Conservation (phyloP, 1,140 invertebrate genomes). For the Uloborus diversus region DNA sequence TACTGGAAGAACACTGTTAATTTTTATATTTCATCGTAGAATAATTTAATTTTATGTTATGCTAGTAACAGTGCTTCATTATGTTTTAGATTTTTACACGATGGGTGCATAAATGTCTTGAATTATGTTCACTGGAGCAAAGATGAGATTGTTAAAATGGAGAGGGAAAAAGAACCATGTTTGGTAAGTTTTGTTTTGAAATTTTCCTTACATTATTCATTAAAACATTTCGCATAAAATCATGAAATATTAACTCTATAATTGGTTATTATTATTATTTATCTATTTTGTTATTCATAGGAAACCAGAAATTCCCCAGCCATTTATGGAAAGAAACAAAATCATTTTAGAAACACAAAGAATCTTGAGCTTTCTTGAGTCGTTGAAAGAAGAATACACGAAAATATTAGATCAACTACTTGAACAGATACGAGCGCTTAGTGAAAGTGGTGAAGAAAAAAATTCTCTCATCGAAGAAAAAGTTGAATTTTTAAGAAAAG, state of each 20-base stretch:
- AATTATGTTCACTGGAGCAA: conserved; percentile 42
- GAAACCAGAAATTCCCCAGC: conserved; percentile 22
- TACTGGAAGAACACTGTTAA: no score
- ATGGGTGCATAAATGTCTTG: no score
- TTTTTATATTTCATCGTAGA: no score
- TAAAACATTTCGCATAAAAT: no score
- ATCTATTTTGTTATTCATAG: no score
- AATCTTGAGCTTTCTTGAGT: conserved; percentile 12
- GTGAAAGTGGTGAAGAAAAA: conserved; percentile 35
- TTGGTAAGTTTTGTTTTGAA: conserved; percentile 12
- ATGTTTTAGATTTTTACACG: no score
- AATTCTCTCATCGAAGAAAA: conserved; percentile 36
- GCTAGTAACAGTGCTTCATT: no score
- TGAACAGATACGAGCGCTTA: conserved; percentile 19
- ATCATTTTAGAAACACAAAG: conserved; percentile 20
- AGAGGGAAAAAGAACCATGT: conserved; percentile 8
- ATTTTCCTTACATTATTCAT: no score
- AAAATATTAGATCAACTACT: conserved; percentile 29
- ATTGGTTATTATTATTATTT: no score
- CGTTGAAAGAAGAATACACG: conserved; percentile 21
- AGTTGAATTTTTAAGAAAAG: conserved; percentile 27
- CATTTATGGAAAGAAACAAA: conserved; percentile 6
- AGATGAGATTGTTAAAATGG: conserved; percentile 37
- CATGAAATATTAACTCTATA: no score
- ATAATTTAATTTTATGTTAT: no score